A percentile compares a stretch with the other conserved stretches of the same genome.
Evolutionary conservation across 2,888 invertebrate species (phyloP).

Genomic region (Oconnorella tubifera): DNA sequence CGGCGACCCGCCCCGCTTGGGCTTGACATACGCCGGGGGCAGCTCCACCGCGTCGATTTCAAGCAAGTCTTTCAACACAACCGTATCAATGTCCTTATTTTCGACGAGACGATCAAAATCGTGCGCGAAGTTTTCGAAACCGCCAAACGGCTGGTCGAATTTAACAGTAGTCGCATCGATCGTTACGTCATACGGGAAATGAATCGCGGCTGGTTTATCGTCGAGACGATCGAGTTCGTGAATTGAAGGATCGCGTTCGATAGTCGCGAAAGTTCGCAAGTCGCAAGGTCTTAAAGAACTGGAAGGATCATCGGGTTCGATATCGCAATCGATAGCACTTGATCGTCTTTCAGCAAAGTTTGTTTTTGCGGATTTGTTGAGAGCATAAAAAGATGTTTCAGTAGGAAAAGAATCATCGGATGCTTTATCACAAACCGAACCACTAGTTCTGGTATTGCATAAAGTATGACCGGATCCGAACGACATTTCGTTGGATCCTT

Average conservation of each 20-base stretch:
- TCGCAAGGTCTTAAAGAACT: not conserved
- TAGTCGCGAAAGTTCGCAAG: not conserved
- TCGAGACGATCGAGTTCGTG: not conserved
- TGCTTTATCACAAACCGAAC: too few species aligned
- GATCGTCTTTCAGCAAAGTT: too few species aligned
- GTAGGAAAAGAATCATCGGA: not conserved
- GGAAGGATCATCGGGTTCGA: not conserved
- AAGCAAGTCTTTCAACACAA: not conserved
- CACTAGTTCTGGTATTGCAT: too few species aligned
- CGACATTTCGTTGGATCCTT: too few species aligned
- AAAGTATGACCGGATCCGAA: too few species aligned
- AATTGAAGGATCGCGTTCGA: not conserved
- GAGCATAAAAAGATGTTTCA: too few species aligned
- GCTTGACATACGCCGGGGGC: not conserved
- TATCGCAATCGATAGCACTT: too few species aligned
- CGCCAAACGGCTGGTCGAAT: not conserved
- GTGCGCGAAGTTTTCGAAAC: not conserved
- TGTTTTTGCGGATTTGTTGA: too few species aligned
- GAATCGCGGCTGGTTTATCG: not conserved
- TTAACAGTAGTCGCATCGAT: not conserved
- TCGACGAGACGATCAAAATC: not conserved
- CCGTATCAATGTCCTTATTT: not conserved
- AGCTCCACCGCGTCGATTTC: not conserved
- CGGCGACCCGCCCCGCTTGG: not conserved
- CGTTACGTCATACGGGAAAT: not conserved